Evolutionary conservation across 1,140 invertebrate species (phyloP).

Genomic region (Stegodyphus dumicola): DNA sequence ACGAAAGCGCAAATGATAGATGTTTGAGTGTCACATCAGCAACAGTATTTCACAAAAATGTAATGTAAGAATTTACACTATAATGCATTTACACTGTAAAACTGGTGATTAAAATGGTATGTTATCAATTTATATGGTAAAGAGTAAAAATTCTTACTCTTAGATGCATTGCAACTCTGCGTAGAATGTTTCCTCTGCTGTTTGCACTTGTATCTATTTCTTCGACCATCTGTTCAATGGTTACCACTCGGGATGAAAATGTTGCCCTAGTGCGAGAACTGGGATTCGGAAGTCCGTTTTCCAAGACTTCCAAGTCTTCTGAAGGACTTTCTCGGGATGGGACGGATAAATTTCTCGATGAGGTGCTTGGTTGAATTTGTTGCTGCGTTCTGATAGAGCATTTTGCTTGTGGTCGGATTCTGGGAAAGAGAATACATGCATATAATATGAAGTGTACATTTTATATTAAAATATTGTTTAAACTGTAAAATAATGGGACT

Average conservation of each 20-base stretch:
- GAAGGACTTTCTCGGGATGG: not conserved
- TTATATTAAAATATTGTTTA: no score
- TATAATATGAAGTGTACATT: no score
- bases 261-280: conserved; percentile 24
- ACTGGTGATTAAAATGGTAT: not conserved
- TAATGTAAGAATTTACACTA: no score
- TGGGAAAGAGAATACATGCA: no score
- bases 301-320: conserved; percentile 44
- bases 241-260: conserved; percentile 10
- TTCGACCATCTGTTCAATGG: conserved; percentile 49
- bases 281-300: conserved; percentile 42
- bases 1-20: no score
- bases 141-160: conserved; percentile 19
- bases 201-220: not conserved
- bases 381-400: no score
- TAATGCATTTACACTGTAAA: not conserved
- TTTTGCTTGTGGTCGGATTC: no score
- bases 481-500: no score
- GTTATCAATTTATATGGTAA: not conserved
- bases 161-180: not conserved
- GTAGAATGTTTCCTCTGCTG: not conserved
- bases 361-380: no score
- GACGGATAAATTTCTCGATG: not conserved
- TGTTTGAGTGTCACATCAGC: no score
- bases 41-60: no score